These are phyloP conservation scores for Columbina picui DNA, from an alignment of 2,113 vertebrate species.

Conservation along the genomic window DNA sequence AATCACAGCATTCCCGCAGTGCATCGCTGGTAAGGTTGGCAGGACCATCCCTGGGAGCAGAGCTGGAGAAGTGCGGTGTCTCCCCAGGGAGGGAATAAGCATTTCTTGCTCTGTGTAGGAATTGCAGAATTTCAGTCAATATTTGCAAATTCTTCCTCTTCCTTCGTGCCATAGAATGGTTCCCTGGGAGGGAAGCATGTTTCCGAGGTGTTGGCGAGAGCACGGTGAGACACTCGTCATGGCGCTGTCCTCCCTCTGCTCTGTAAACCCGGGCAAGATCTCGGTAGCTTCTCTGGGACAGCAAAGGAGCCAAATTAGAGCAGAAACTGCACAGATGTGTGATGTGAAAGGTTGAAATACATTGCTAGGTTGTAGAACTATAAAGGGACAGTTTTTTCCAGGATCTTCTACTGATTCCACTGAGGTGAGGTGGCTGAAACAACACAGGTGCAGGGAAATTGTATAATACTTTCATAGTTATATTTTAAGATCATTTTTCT, in stretches of 20 bases:
- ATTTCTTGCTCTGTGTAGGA: rapidly evolving
- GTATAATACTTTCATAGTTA: neutral
- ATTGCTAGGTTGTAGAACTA: rapidly evolving
- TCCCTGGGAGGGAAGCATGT: neutral
- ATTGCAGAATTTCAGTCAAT: neutral
- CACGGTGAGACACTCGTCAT: rapidly evolving
- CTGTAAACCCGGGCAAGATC: rapidly evolving
- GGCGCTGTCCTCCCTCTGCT: neutral
- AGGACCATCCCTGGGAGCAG: neutral
- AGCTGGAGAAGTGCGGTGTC: rapidly evolving
- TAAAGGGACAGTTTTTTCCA: rapidly evolving
- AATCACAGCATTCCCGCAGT: rapidly evolving
- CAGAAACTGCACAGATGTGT: neutral
- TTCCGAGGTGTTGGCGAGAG: neutral
- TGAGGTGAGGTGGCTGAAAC: neutral
- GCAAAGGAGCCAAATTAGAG: neutral
- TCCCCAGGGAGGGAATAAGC: rapidly evolving
- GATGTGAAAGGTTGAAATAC: rapidly evolving
- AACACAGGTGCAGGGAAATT: neutral
- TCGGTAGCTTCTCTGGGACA: neutral
- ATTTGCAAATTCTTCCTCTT: neutral
- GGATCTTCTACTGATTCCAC: neutral
- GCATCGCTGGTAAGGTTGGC: rapidly evolving
- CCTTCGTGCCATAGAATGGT: rapidly evolving
- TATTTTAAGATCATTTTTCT: neutral